phyloP scores from a whole-genome alignment of 2,797 vertebrate species.

The Coregonus suidteri region DNA sequence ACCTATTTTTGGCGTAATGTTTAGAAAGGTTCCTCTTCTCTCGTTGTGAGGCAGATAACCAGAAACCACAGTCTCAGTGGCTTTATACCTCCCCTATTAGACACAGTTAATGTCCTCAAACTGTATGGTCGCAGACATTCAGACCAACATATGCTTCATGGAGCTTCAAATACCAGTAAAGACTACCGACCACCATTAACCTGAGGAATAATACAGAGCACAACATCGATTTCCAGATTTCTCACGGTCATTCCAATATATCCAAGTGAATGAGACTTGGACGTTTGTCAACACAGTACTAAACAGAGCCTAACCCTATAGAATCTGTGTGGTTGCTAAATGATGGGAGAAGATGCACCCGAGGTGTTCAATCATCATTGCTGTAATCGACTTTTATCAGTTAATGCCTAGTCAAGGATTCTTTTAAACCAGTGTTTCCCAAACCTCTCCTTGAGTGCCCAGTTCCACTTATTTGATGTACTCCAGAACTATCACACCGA shows the following conservation, averaged over 20 bases:
- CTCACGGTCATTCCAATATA: no score
- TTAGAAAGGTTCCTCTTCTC: conserved; percentile 21
- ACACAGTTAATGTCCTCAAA: conserved; percentile 16
- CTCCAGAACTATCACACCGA: no score
- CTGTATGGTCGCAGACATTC: background rate
- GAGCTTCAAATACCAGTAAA: background rate
- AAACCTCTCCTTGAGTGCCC: background rate
- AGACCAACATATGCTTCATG: background rate
- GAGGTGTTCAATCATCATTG: no score
- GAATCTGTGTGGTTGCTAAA: no score
- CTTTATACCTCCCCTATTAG: background rate
- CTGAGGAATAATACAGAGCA: background rate
- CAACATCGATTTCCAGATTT: no score
- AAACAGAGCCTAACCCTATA: no score
- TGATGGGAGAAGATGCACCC: no score
- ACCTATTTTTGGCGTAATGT: conserved; percentile 48
- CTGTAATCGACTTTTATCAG: no score
- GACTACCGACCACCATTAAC: background rate
- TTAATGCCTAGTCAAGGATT: background rate
- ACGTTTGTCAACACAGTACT: no score
- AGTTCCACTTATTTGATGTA: no score
- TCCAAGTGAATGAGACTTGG: no score
- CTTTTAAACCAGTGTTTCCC: background rate
- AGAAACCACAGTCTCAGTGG: conserved; percentile 43
- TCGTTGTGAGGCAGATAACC: conserved; percentile 61